Conservation (phyloP, 2,797 vertebrate species). For the Lepidocolaptes lacrymiger region DNA sequence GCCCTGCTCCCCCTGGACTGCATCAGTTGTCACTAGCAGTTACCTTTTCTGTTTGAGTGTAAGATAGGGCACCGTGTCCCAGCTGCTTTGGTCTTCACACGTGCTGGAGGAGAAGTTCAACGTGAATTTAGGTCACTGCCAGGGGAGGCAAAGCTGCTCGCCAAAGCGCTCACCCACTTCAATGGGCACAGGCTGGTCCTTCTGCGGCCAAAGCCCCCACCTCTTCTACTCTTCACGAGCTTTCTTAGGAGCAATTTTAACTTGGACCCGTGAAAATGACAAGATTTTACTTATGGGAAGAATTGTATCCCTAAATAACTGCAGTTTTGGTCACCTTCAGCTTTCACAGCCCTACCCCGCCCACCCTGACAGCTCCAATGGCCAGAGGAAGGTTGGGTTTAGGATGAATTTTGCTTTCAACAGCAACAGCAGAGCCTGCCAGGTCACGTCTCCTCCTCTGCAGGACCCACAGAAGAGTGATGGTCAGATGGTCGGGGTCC, state of each 20-base stretch:
- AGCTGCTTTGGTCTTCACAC: neutral
- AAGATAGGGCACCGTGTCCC: neutral
- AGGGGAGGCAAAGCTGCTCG: neutral
- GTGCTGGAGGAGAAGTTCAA: neutral
- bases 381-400: neutral
- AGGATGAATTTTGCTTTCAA: neutral
- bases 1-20: neutral
- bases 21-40: neutral
- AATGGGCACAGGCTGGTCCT: neutral
- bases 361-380: neutral
- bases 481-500: neutral
- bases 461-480: neutral
- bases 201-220: neutral
- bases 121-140: neutral
- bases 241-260: constrained; percentile 47
- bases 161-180: neutral
- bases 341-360: neutral
- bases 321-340: neutral
- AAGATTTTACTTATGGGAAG: neutral
- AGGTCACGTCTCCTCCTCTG: neutral
- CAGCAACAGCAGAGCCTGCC: neutral
- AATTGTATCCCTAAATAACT: neutral
- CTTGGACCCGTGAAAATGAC: neutral
- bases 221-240: constrained; percentile 24
- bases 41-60: neutral